These are phyloP conservation scores for Tachycineta bicolor DNA, from an alignment of 2,113 vertebrate species.

Conservation along the genomic window DNA sequence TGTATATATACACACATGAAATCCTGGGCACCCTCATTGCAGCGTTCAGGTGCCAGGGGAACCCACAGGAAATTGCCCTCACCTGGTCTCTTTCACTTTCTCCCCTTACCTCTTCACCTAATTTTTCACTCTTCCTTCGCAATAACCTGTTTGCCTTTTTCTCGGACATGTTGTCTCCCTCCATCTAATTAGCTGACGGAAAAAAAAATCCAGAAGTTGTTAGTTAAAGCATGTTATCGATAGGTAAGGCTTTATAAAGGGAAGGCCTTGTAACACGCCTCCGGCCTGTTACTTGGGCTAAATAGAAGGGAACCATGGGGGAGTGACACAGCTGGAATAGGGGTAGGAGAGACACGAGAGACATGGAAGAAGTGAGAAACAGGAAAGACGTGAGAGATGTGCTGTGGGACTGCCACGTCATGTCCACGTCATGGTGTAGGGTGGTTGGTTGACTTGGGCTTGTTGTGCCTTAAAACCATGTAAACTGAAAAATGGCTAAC, in stretches of 20 bases:
- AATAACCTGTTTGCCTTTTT: not conserved
- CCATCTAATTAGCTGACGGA: not conserved
- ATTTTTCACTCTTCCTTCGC: not conserved
- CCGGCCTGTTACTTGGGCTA: not conserved
- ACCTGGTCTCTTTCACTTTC: not conserved
- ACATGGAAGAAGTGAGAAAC: rapidly evolving
- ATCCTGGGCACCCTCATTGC: not conserved
- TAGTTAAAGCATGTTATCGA: not conserved
- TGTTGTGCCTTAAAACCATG: not conserved
- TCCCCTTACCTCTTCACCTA: not conserved
- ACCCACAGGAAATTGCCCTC: not conserved
- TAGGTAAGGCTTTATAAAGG: not conserved
- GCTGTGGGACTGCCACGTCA: not conserved
- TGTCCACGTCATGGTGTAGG: not conserved
- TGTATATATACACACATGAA: not conserved
- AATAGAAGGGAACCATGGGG: not conserved
- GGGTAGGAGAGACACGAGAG: not conserved
- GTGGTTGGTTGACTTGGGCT: not conserved
- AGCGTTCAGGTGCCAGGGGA: not conserved
- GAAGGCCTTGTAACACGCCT: not conserved
- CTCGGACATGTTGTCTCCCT: not conserved
- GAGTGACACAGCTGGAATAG: not conserved
- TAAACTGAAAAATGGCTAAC: not conserved
- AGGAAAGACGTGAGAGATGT: rapidly evolving
- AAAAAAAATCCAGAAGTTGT: not conserved